These are phyloP conservation scores for Austrolebias charrua DNA, from an alignment of 2,797 vertebrate species.

Conservation along the genomic window DNA sequence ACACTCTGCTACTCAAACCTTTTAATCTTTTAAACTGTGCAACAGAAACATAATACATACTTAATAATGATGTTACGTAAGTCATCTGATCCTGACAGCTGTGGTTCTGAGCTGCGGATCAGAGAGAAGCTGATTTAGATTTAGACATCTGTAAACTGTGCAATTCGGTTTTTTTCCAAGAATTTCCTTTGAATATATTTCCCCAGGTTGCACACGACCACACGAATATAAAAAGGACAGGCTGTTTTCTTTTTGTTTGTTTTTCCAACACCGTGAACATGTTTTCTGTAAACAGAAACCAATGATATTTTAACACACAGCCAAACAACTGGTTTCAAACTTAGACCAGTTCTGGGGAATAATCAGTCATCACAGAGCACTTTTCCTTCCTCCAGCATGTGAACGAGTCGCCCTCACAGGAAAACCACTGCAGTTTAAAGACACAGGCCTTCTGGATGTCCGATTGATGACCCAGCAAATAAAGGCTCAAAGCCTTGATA, in stretches of 20 bases:
- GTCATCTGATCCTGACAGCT: conserved; percentile 58
- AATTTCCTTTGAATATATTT: conserved; percentile 34
- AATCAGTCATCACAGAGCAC: conserved; percentile 43
- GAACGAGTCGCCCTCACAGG: conserved; percentile 30
- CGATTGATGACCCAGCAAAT: conserved; percentile 65
- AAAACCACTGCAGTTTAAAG: conserved; percentile 17
- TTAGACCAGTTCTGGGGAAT: conserved; percentile 26
- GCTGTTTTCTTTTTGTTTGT: conserved; percentile 26
- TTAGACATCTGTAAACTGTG: conserved; percentile 35
- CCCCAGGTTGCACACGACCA: neutral
- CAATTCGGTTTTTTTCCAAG: conserved; percentile 58
- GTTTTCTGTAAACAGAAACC: conserved; percentile 43
- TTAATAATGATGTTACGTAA: conserved; percentile 71
- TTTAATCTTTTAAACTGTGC: conserved; percentile 56
- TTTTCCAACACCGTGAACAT: conserved; percentile 7
- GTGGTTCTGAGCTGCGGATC: conserved; percentile 48
- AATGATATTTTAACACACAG: conserved; percentile 36
- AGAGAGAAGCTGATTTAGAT: conserved; percentile 47
- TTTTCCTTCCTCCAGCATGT: conserved; percentile 48
- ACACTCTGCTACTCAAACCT: conserved; percentile 30
- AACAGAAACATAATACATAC: conserved; percentile 67
- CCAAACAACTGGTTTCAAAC: conserved; percentile 42
- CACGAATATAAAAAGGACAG: conserved; percentile 7
- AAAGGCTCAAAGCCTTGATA: conserved; percentile 54
- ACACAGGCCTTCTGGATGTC: conserved; percentile 16